Evolutionary conservation across 2,797 vertebrate species (phyloP).

Genomic region (Acridotheres tristis): DNA sequence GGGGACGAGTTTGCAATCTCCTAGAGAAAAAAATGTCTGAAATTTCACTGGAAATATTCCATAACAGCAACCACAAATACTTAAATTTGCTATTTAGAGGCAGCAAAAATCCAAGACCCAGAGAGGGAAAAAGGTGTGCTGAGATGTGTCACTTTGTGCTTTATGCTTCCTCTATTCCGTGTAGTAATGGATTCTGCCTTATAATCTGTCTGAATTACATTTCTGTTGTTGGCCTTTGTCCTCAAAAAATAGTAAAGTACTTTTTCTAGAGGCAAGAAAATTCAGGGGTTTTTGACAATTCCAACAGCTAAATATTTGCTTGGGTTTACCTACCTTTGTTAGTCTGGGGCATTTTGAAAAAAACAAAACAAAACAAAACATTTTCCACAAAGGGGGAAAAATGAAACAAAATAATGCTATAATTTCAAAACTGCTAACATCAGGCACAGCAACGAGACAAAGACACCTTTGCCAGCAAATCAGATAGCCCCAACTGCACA

Average conservation of each 20-base stretch:
- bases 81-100: background rate
- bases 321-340: background rate
- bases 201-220: background rate
- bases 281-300: background rate
- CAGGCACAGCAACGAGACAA: background rate
- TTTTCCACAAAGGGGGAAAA: background rate
- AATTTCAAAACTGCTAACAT: background rate
- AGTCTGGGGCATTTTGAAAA: background rate
- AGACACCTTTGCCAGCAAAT: background rate
- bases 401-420: background rate
- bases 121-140: background rate
- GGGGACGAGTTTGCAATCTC: background rate
- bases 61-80: background rate
- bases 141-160: background rate
- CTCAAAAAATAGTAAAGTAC: background rate
- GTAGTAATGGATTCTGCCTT: background rate
- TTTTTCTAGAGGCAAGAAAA: background rate
- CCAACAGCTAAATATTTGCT: background rate
- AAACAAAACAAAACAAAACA: background rate
- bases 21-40: background rate
- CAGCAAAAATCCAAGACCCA: background rate
- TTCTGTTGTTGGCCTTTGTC: background rate
- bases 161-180: background rate
- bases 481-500: accelerated
- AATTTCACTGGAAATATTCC: background rate